Percentiles rank a stretch among this genome's conserved stretches.
phyloP scores from a whole-genome alignment of 1,140 invertebrate genomes.

The Diachasma alloeum region DNA sequence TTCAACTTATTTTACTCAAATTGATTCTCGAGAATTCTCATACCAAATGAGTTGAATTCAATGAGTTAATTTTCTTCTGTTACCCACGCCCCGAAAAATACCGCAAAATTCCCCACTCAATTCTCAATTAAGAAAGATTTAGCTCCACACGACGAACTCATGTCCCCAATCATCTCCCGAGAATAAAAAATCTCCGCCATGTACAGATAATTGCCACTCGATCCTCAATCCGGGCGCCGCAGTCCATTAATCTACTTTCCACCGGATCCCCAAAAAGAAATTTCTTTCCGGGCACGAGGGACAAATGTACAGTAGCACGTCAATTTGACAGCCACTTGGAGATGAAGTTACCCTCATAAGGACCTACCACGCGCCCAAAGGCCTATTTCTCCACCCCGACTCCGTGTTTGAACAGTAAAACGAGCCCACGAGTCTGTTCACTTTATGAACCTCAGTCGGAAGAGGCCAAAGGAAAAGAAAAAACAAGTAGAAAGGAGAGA shows the following conservation, averaged over 20 bases:
- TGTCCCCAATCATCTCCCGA: not conserved
- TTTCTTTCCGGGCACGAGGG: not conserved
- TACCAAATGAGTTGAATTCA: no score
- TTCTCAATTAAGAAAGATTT: no score
- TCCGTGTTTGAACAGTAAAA: slow-evolving; percentile 1
- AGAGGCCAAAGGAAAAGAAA: not conserved
- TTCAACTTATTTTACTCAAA: no score
- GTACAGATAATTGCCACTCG: no score
- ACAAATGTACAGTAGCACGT: not conserved
- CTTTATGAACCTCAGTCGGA: not conserved
- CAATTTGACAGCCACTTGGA: not conserved
- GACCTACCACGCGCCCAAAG: slow-evolving; percentile 2
- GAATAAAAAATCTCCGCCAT: not conserved
- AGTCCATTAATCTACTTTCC: no score
- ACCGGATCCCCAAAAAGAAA: no score
- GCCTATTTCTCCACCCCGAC: not conserved
- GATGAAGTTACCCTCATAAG: not conserved
- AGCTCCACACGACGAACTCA: not conserved
- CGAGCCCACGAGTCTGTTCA: not conserved
- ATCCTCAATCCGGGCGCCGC: no score
- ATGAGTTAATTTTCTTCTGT: no score
- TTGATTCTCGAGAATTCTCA: no score
- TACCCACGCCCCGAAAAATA: no score
- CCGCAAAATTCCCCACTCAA: no score
- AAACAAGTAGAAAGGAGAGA: not conserved